Evolutionary conservation across 2,797 vertebrate species (phyloP).

Genomic region (Centropyge bicolor): DNA sequence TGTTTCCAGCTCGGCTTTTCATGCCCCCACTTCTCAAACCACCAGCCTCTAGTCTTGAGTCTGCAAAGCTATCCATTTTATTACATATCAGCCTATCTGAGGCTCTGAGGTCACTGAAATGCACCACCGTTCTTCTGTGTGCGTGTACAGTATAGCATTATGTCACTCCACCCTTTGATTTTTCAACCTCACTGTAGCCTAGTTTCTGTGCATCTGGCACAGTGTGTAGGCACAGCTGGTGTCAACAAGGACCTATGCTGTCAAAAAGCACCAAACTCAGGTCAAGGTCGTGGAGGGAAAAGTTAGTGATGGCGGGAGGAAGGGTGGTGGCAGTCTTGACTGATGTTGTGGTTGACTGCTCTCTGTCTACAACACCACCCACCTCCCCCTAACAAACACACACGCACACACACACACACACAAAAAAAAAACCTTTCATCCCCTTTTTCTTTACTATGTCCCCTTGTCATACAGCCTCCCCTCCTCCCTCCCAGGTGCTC

Average conservation of each 20-base stretch:
- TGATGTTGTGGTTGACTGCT: conserved; percentile 73
- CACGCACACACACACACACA: conserved; percentile 17
- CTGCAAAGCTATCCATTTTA: conserved; percentile 27
- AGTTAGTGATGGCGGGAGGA: conserved; percentile 66
- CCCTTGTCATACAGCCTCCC: conserved; percentile 67
- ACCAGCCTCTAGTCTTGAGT: conserved; percentile 11
- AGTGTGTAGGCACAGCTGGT: conserved; percentile 67
- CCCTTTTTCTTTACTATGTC: conserved; percentile 51
- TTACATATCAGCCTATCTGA: conserved; percentile 15
- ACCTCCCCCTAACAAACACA: conserved; percentile 23
- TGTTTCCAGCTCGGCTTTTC: conserved; percentile 36
- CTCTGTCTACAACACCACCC: conserved; percentile 41
- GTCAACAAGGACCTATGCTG: conserved; percentile 73
- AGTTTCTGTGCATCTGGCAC: conserved; percentile 58
- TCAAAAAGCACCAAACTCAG: conserved; percentile 72
- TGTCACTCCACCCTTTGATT: conserved; percentile 53
- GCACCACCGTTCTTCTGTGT: conserved; percentile 24
- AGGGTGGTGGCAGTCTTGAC: conserved; percentile 67
- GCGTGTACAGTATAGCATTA: conserved; percentile 19
- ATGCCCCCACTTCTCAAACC: conserved; percentile 20
- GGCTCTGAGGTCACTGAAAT: conserved; percentile 42
- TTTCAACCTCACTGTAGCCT: conserved; percentile 29
- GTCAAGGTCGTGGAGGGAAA: conserved; percentile 76
- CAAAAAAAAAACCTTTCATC: conserved; percentile 40
- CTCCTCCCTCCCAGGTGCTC: conserved; percentile 72